Evolutionary conservation across 2,113 vertebrate species (phyloP).

Genomic region (Campylorhamphus procurvoides): DNA sequence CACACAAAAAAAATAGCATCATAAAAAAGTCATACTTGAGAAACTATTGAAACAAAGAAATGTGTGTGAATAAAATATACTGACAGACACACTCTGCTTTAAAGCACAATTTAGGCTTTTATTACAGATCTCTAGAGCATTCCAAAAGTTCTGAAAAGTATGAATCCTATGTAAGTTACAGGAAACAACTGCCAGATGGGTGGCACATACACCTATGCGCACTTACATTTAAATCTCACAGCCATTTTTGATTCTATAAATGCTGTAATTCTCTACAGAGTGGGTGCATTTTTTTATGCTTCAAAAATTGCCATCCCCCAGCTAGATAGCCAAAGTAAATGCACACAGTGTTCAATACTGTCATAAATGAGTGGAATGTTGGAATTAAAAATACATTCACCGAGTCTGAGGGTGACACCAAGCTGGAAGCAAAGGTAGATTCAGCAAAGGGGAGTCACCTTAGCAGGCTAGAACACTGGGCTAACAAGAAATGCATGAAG

Average conservation of each 20-base stretch:
- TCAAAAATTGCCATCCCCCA: background rate
- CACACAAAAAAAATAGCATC: background rate
- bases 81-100: background rate
- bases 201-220: background rate
- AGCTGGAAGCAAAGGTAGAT: background rate
- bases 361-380: background rate
- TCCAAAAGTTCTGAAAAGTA: background rate
- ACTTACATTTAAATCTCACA: background rate
- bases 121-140: background rate
- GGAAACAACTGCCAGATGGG: background rate
- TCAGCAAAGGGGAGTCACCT: background rate
- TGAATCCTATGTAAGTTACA: background rate
- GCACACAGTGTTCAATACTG: rapidly evolving
- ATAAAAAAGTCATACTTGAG: background rate
- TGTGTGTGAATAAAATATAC: background rate
- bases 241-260: background rate
- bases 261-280: background rate
- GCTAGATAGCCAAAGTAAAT: background rate
- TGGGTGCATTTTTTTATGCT: background rate
- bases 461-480: background rate
- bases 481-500: background rate
- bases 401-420: background rate
- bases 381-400: background rate
- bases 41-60: background rate
- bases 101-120: background rate